These are phyloP conservation scores for Latrodectus geometricus DNA, from an alignment of 1,140 invertebrate species.

Conservation along the genomic window DNA sequence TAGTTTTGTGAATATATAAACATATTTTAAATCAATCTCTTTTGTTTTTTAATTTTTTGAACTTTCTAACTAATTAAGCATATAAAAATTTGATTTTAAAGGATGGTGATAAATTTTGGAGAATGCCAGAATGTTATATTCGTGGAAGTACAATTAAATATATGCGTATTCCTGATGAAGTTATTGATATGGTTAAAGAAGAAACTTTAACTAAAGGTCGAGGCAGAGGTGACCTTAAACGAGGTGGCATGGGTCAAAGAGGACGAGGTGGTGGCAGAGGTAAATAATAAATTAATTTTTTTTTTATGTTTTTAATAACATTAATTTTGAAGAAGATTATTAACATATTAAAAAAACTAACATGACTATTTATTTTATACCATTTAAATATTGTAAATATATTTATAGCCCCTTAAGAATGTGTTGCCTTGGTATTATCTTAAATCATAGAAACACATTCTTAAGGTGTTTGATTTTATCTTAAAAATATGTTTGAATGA, in stretches of 20 bases:
- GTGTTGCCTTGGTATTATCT: neutral
- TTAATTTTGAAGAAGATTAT: too few relatives aligned
- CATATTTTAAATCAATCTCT: too few relatives aligned
- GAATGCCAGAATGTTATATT: constrained; percentile 99
- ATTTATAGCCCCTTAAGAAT: neutral
- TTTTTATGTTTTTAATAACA: too few relatives aligned
- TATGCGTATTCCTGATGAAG: constrained; percentile 97
- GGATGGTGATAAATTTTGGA: constrained; percentile 99
- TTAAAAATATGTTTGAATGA: too few relatives aligned
- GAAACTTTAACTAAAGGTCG: constrained; percentile 81
- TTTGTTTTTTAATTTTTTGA: too few relatives aligned
- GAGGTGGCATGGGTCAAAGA: constrained; percentile 71
- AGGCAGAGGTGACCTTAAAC: constrained; percentile 77
- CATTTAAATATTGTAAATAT: neutral
- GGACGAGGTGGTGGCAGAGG: constrained; percentile 68
- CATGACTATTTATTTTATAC: neutral
- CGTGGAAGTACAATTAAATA: constrained; percentile 99
- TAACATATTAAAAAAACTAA: too few relatives aligned
- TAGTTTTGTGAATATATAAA: too few relatives aligned
- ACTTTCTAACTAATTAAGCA: too few relatives aligned
- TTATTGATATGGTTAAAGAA: constrained; percentile 98
- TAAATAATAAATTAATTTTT: neutral
- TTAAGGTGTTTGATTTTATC: too few relatives aligned
- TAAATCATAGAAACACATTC: too few relatives aligned
- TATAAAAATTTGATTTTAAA: constrained; percentile 68